Conservation (phyloP, 1,140 invertebrate genomes). For the Berghia stephanieae region DNA sequence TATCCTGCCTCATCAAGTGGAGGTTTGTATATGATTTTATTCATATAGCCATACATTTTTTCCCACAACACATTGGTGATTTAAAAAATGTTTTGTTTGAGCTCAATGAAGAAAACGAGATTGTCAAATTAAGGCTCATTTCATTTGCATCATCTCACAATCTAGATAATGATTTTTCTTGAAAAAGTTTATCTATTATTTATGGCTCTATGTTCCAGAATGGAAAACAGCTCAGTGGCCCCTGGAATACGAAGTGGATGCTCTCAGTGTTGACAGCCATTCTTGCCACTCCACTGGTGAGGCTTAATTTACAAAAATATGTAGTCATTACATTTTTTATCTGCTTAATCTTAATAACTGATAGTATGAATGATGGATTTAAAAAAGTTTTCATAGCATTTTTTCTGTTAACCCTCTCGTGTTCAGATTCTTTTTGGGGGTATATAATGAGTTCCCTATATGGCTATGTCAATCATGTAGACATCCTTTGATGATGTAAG, state of each 20-base stretch:
- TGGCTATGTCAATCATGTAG: no score
- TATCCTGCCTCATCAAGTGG: constrained; percentile 58
- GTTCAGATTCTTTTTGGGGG: no score
- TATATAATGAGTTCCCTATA: no score
- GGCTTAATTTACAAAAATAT: no score
- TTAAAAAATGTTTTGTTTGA: background rate
- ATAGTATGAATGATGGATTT: no score
- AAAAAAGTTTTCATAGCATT: no score
- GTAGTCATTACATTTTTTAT: no score
- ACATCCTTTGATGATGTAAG: no score
- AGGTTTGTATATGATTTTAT: constrained; percentile 49
- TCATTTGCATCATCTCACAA: background rate
- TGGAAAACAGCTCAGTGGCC: constrained; percentile 69
- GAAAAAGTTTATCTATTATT: background rate
- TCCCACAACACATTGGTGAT: no score
- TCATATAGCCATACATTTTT: background rate
- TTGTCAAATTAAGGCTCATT: background rate
- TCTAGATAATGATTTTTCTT: background rate
- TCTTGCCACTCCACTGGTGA: constrained; percentile 89
- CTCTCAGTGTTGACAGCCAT: constrained; percentile 85
- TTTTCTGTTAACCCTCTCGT: no score
- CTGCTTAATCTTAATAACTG: no score
- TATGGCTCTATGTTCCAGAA: constrained; percentile 49
- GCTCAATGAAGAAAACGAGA: background rate
- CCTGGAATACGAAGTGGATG: constrained; percentile 91